Evolutionary conservation across 2,888 invertebrate genomes (phyloP).

Genomic region (Lymantria monacha): DNA sequence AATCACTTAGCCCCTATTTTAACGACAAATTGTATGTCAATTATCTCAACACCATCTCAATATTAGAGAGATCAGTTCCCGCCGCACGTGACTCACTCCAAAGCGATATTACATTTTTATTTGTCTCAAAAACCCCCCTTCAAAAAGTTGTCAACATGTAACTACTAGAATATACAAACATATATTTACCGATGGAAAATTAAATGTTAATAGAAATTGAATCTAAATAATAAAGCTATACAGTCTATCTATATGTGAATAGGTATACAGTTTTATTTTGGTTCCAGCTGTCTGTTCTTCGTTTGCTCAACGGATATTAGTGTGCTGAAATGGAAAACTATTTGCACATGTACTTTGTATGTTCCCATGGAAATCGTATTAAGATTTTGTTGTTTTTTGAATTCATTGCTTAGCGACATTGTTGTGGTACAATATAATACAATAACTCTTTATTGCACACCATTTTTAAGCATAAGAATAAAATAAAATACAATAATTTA

Average conservation of each 20-base stretch:
- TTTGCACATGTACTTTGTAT: constrained; percentile 61
- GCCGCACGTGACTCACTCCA: constrained; percentile 61
- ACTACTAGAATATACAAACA: constrained; percentile 37
- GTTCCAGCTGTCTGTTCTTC: constrained; percentile 43
- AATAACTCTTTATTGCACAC: no score
- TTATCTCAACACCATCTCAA: constrained; percentile 74
- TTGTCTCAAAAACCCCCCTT: constrained; percentile 65
- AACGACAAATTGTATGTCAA: constrained; percentile 67
- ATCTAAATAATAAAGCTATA: constrained; percentile 2
- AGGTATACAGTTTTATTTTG: constrained; percentile 21
- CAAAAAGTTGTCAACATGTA: constrained; percentile 76
- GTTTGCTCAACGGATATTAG: constrained; percentile 71
- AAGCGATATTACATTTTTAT: constrained; percentile 76
- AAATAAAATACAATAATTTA: no score
- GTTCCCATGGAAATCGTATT: constrained; percentile 67
- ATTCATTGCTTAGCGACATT: constrained; percentile 11
- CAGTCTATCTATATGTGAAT: not conserved
- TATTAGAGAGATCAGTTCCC: constrained; percentile 52
- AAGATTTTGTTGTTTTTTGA: constrained; percentile 53
- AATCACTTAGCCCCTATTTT: constrained; percentile 22
- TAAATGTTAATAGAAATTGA: not conserved
- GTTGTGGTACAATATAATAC: no score
- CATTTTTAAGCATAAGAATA: no score
- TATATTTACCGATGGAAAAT: not conserved
- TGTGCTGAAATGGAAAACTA: constrained; percentile 53